A percentile compares a stretch with the other conserved stretches of the same genome.
Evolutionary conservation across 2,888 invertebrate species (phyloP).

Genomic region (Choreutis nemorana): DNA sequence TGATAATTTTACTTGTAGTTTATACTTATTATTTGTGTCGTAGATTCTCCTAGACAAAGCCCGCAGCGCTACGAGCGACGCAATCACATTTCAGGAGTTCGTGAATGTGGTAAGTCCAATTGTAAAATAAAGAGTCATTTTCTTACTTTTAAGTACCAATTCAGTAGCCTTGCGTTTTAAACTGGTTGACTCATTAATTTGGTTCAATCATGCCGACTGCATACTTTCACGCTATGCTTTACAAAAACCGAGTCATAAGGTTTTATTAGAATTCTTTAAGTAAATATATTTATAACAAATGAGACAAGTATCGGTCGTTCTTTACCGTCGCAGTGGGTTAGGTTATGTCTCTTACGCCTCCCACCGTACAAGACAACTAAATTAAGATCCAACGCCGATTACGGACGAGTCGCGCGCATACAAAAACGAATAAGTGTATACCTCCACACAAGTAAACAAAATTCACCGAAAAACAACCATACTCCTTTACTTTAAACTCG

Average conservation of each 20-base stretch:
- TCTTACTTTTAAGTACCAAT: too few relatives aligned
- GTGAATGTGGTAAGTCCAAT: slow-evolving; percentile 87
- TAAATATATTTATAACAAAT: too few relatives aligned
- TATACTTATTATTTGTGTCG: too few relatives aligned
- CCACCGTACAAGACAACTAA: slow-evolving; percentile 61
- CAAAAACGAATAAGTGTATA: slow-evolving; percentile 25
- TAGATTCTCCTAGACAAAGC: slow-evolving; percentile 76
- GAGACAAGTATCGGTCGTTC: slow-evolving; percentile 25
- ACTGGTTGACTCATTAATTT: too few relatives aligned
- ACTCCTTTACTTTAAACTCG: slow-evolving; percentile 8
- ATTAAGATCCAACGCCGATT: slow-evolving; percentile 64
- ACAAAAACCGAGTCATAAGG: too few relatives aligned
- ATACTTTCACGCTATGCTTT: too few relatives aligned
- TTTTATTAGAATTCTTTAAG: too few relatives aligned
- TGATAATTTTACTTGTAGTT: too few relatives aligned
- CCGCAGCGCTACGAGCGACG: slow-evolving; percentile 72
- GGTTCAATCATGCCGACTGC: too few relatives aligned
- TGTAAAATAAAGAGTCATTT: slow-evolving; percentile 6
- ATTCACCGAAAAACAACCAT: slow-evolving; percentile 5
- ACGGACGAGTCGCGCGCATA: slow-evolving; percentile 32
- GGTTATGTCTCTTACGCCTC: slow-evolving; percentile 38
- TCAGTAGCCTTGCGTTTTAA: too few relatives aligned
- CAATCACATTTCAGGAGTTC: slow-evolving; percentile 92
- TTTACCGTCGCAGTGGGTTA: slow-evolving; percentile 37
- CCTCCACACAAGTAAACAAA: slow-evolving; percentile 13